Evolutionary conservation across 2,888 invertebrate species (phyloP), one percentile per base, ranked within the genome.

Genomic region (Apomyelois bistriatella): DNA sequence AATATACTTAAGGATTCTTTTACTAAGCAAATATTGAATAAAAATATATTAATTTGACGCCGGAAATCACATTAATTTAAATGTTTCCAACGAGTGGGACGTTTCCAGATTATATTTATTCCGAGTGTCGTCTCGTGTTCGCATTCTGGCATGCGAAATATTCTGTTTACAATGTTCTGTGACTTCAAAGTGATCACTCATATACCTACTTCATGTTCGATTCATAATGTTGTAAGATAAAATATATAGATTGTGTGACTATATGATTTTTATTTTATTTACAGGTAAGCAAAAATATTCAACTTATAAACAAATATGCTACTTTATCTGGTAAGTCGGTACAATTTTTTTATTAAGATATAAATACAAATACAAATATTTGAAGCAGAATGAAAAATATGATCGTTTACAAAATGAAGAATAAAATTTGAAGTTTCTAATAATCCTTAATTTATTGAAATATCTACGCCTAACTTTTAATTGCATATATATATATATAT

Each of bases 81-180:
- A 41, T 41, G 10, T 17, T 17, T 41, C 10, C 41, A 41, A 17
- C 17, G 4, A 16, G 40, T 41, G 16, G 41, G n/a, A 41, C 9
- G 41, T 17, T 41, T 41, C 41, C 32, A 32, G 9, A 16, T 35
- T 32, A 46, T 46, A 46, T 46, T 46, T 32, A 46, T 32, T 17
- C 15, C 8, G 16, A 46, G 16, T 32, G 10, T 16, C 15, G 40
- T 12, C 13, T 1, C 3, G 43, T 15, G 38, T 15, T 42, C n/a
- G 9, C 15, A 13, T 4, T 30, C 32, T 35, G 43, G 43, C 15
- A 46, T 28, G 22, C 13, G 17, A 48, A 48, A 47, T 52, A 43
- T 30, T 41, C 15, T 41, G 28, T 36, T 53, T 41, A 41, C 12
- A 48, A 41, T 48, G 13, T 35, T 46, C 46, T 4, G 13, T 32